Evolutionary conservation across 2,113 vertebrate species (phyloP), one percentile per base, ranked within the genome.

Genomic region (Mola mola): DNA sequence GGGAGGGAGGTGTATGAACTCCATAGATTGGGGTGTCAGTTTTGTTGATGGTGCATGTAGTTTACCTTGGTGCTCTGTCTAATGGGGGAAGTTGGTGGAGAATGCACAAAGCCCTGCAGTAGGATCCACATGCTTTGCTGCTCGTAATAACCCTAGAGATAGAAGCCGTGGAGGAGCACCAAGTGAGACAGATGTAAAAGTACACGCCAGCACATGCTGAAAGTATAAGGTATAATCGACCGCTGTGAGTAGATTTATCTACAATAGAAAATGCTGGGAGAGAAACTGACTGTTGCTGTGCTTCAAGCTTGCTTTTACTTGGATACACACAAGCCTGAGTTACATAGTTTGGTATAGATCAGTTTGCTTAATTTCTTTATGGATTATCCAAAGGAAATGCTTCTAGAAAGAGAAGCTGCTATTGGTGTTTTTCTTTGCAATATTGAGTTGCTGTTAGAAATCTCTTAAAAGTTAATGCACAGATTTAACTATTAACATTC

Each of bases 11-110:
- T 90, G 93, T 94, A 93, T 96, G 94, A 96, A 96, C 95, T 93
- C 93, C 92, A 86, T 92, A 94, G 93, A 96, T 95, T 92, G 94
- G 94, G 91, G 91, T 95, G 95, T 96, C 95, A 96, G 91, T 93
- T 95, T 95, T 95, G 94, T 96, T 96, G 95, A 98, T 96, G 94
- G 95, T 92, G 94, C 94, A 92, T 95, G 93, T 94, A 94, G 95
- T 96, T 97, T 98, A 97, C 95, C 95, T 96, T 96, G 95, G 93
- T 94, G 93, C 90, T 83, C 65, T 57, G 81, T 86, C 93, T 96
- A 96, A 98, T 95, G 93, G 94, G 89, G 92, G 92, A 95, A 94
- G 93, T 95, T 94, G 93, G 92, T 91, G 89, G 93, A 92, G 94
- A 93, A 93, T 93, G 93, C 92, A 92, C 92, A 78, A 83, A 76